phyloP scores from a whole-genome alignment of 2,888 invertebrate genomes.

The Sinopyrophorus schimmeli region DNA sequence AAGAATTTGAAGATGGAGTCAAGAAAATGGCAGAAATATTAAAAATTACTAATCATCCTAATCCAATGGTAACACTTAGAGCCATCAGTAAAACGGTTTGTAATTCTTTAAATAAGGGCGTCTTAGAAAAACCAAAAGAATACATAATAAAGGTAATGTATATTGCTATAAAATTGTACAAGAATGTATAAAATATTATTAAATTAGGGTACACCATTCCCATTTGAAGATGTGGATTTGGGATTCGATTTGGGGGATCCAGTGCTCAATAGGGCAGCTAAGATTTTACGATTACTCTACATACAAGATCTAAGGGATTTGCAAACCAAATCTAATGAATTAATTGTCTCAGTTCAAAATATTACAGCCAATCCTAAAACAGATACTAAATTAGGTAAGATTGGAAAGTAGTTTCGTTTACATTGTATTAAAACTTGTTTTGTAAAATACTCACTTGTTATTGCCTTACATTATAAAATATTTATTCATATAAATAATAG shows the following conservation, averaged over 20 bases:
- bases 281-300: constrained; percentile 78
- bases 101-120: constrained; percentile 62
- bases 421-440: background rate
- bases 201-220: constrained; percentile 69
- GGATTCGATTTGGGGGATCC: constrained; percentile 70
- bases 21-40: constrained; percentile 76
- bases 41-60: constrained; percentile 78
- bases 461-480: no score
- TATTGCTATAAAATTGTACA: background rate
- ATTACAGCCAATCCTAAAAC: constrained; percentile 97
- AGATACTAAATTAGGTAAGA: constrained; percentile 91
- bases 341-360: constrained; percentile 88
- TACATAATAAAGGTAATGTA: constrained; percentile 54
- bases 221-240: constrained; percentile 68
- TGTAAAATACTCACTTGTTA: background rate
- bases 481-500: no score
- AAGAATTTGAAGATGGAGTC: constrained; percentile 83
- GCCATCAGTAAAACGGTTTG: constrained; percentile 67
- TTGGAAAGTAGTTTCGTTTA: constrained; percentile 64
- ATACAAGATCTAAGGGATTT: constrained; percentile 82
- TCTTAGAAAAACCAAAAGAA: constrained; percentile 60
- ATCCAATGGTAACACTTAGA: constrained; percentile 75
- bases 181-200: constrained; percentile 25
- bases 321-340: constrained; percentile 93
- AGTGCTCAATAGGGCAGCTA: constrained; percentile 70